Evolutionary conservation across 2,888 invertebrate species (phyloP).

Genomic region (Xanthia togata): DNA sequence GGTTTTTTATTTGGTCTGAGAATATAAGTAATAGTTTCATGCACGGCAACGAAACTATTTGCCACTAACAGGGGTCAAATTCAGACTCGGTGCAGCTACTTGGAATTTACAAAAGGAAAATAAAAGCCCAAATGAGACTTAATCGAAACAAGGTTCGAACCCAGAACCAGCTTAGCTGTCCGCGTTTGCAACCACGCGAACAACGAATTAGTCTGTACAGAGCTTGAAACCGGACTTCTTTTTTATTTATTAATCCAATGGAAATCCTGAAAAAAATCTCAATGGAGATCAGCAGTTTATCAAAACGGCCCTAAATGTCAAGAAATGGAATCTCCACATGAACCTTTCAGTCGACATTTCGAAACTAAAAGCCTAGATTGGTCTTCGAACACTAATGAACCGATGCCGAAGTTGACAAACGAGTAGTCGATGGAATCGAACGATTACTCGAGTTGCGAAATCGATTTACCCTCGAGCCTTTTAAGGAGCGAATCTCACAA

Average conservation of each 20-base stretch:
- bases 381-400: conserved; percentile 29
- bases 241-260: background rate
- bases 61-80: background rate
- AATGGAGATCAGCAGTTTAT: too few species aligned
- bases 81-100: background rate
- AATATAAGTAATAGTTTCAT: too few species aligned
- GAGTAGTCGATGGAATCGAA: conserved; percentile 25
- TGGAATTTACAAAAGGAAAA: background rate
- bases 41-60: too few species aligned
- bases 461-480: conserved; percentile 38
- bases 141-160: background rate
- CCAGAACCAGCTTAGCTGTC: background rate
- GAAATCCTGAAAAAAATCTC: background rate
- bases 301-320: background rate
- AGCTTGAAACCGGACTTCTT: fast-evolving
- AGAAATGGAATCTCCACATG: background rate
- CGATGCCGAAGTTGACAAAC: conserved; percentile 35
- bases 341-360: conserved; percentile 17
- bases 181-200: background rate
- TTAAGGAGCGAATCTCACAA: conserved; percentile 23
- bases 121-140: background rate
- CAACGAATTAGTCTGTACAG: background rate
- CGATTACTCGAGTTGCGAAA: conserved; percentile 41
- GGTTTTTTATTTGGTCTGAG: too few species aligned
- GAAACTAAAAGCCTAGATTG: conserved; percentile 7